These are phyloP conservation scores for Dicerorhinus sumatrensis DNA, from an alignment of 2,113 vertebrate species.

Conservation along the genomic window DNA sequence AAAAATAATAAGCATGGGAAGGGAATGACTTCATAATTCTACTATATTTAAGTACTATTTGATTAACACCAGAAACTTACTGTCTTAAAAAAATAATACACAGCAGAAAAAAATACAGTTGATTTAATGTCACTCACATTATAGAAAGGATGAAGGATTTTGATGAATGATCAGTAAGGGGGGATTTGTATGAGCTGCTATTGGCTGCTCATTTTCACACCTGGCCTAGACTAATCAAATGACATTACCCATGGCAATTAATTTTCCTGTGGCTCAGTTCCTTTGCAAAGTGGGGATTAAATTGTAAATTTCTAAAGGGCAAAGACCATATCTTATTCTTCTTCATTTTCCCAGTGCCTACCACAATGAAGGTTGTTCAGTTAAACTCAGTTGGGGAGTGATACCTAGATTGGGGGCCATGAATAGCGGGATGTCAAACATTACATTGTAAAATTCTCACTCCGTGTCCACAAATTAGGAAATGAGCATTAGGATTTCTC, in stretches of 20 bases:
- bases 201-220: neutral
- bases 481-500: neutral
- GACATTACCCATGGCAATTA: neutral
- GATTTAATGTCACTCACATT: neutral
- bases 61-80: neutral
- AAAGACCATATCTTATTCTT: neutral
- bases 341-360: neutral
- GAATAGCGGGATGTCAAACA: neutral
- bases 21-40: neutral
- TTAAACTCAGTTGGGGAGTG: neutral
- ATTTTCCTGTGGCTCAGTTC: neutral
- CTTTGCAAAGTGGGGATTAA: neutral
- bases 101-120: neutral
- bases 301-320: neutral
- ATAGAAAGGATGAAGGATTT: neutral
- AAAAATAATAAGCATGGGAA: neutral
- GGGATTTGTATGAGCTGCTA: neutral
- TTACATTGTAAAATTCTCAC: neutral
- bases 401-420: neutral
- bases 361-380: neutral
- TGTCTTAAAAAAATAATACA: neutral
- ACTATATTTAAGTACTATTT: neutral
- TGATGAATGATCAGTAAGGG: neutral
- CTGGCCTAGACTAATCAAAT: neutral
- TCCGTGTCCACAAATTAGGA: neutral